phyloP scores from a whole-genome alignment of 1,140 invertebrate genomes.

The Venturia canescens region DNA sequence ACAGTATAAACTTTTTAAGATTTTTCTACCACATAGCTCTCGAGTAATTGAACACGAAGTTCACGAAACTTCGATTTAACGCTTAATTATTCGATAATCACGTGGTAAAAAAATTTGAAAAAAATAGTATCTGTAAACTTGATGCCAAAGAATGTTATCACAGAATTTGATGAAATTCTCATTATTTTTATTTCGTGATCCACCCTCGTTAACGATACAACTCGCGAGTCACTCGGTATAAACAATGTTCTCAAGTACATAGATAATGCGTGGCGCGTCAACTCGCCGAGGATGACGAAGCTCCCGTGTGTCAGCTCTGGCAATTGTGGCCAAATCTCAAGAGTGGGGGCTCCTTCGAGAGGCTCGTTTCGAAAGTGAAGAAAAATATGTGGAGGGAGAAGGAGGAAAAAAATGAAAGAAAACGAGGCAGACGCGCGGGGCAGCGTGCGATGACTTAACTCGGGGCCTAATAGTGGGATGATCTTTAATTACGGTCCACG shows the following conservation, averaged over 20 bases:
- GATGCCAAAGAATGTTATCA: no score
- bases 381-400: constrained; percentile 1
- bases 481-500: constrained; percentile 40
- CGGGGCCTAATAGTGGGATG: constrained; percentile 13
- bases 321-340: not conserved
- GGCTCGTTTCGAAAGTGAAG: not conserved
- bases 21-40: no score
- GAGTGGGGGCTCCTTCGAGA: not conserved
- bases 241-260: not conserved
- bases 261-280: not conserved
- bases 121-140: no score
- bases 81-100: no score
- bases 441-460: constrained; percentile 46
- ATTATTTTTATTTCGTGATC: no score
- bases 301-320: not conserved
- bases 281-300: not conserved
- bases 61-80: no score
- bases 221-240: not conserved
- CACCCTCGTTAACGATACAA: no score
- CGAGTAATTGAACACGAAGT: no score
- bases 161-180: no score
- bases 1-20: no score
- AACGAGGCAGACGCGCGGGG: constrained; percentile 2
- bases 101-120: no score
- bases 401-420: constrained; percentile 3